Evolutionary conservation across 2,797 vertebrate genomes (phyloP).

Genomic region (Chelmon rostratus): DNA sequence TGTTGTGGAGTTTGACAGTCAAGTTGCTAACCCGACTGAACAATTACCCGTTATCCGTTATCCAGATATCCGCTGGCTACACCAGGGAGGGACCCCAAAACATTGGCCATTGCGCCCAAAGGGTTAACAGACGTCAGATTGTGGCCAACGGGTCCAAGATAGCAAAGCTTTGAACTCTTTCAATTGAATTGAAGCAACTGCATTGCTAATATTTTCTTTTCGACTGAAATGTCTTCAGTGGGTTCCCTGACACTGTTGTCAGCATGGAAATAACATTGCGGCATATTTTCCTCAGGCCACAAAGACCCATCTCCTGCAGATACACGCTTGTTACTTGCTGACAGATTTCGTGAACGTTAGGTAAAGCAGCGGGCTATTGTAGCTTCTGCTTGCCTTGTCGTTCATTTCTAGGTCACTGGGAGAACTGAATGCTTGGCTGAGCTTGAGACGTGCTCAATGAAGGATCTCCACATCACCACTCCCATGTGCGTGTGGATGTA

Average conservation of each 20-base stretch:
- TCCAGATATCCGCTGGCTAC: too few species aligned
- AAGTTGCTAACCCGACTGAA: too few species aligned
- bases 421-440: constrained; percentile 79
- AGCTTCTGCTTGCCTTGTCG: constrained; percentile 73
- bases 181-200: neutral
- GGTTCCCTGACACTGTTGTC: neutral
- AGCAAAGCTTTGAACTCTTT: neutral
- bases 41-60: too few species aligned
- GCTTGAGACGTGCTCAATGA: constrained; percentile 72
- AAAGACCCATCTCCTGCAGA: constrained; percentile 14
- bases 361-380: constrained; percentile 42
- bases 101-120: too few species aligned
- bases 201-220: neutral
- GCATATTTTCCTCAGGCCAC: neutral
- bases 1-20: too few species aligned
- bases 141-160: too few species aligned
- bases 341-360: constrained; percentile 42
- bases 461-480: constrained; percentile 65
- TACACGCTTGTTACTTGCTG: constrained; percentile 8
- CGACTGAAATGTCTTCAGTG: neutral
- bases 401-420: constrained; percentile 84
- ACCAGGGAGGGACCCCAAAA: too few species aligned
- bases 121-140: too few species aligned
- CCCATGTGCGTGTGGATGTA: constrained; percentile 23
- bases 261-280: neutral